Conservation (phyloP, 2,797 vertebrate species). For the Yasuhikotakia modesta region DNA sequence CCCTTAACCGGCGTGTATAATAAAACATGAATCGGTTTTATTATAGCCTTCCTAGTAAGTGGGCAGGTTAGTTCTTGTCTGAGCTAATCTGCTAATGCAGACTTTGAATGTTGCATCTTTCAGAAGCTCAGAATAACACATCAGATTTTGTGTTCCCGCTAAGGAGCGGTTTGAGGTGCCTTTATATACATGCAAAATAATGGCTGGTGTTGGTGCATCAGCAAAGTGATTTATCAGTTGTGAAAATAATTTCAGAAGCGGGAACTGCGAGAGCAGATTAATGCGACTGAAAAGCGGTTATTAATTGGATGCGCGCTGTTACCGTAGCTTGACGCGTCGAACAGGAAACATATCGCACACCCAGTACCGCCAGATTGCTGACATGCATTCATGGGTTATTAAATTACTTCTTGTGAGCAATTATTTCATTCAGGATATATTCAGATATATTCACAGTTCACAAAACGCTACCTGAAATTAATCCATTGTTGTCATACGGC, state of each 20-base stretch:
- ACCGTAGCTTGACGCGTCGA: neutral
- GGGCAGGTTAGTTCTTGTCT: neutral
- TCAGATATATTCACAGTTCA: too few relatives aligned
- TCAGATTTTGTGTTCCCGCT: neutral
- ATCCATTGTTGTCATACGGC: neutral
- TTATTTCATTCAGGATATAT: neutral
- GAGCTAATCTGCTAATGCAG: neutral
- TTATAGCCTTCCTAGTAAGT: neutral
- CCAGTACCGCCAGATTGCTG: neutral
- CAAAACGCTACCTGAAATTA: neutral
- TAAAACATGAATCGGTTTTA: too few relatives aligned
- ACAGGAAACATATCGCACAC: neutral
- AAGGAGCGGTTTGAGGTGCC: neutral
- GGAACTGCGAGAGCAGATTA: neutral
- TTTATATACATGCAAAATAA: neutral
- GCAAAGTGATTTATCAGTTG: constrained; percentile 6
- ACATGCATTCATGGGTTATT: neutral
- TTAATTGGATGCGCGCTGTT: neutral
- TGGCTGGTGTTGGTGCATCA: neutral
- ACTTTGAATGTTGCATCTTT: neutral
- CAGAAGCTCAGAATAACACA: neutral
- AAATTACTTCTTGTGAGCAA: neutral
- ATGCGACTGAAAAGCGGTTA: neutral
- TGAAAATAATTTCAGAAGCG: neutral
- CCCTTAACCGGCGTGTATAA: neutral